Evolutionary conservation across 2,888 invertebrate species (phyloP), one percentile per base, ranked within the genome.

Genomic region (Philaethria dido): DNA sequence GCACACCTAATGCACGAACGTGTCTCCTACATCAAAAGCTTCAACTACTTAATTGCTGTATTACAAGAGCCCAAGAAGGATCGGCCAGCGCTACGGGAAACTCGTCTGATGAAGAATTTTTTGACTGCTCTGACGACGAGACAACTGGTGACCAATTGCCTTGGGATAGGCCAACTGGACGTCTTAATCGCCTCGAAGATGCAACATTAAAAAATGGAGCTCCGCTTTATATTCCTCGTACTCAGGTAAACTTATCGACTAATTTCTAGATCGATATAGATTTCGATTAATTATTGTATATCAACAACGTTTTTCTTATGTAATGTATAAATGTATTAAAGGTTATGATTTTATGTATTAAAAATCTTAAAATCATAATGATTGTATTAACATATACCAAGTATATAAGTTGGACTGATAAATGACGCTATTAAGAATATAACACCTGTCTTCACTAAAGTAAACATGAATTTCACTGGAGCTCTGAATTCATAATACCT

Each of bases 21-120:
- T 98, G 98, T 83, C 93, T 99, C 50, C 93, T 99, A 14, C 97
- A 99, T 87, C 99, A 99, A 88, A 99, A 99, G 84, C 93, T 99
- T 48, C 98, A 98, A 91, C 95, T 97, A 93, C 87, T 97, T 45
- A 97, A 97, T 80, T 95, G 96, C 79, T 97, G 97, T 84, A 95
- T 97, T 74, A 94, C 94, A 70, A 93, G 95, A 86, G 77, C 93
- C 88, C 47, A 74, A 25, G 88, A 86, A 45, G 94, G 94, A 74
- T 85, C 87, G 65, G 82, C 80, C 1, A 84, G 80, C 16, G 78
- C 81, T 20, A 93, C 93, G 73, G 85, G 87, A 68, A 83, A 87
- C 74, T 86, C 88, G 29, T 86, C 88, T 0, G 93, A 93, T 1
- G 94, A 97, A 29, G 97, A 97, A 82, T 98, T 98, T 87, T 98